Percentiles rank a stretch among this genome's conserved stretches.
Conservation (phyloP, 2,113 vertebrate species). For the Eleginops maclovinus region DNA sequence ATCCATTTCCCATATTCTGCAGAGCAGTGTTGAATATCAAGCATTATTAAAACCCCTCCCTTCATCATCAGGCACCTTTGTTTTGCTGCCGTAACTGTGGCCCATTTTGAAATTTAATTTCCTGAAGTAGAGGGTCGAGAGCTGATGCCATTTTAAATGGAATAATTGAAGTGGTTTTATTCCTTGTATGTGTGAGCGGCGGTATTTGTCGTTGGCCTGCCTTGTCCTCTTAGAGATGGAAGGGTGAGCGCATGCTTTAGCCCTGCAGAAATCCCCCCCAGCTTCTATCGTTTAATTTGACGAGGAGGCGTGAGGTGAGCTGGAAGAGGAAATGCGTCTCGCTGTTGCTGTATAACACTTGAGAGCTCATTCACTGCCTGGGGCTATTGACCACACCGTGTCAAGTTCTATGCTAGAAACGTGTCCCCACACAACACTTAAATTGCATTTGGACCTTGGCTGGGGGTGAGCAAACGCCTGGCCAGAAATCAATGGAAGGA, state of each 20-base stretch:
- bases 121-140: conserved; percentile 74
- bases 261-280: conserved; percentile 68
- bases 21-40: conserved; percentile 60
- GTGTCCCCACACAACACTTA: conserved; percentile 76
- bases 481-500: conserved; percentile 79
- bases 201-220: conserved; percentile 60
- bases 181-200: conserved; percentile 30
- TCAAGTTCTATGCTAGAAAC: conserved; percentile 72
- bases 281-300: conserved; percentile 77
- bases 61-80: conserved; percentile 66
- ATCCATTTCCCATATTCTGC: conserved; percentile 56
- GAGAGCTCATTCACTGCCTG: conserved; percentile 77
- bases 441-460: conserved; percentile 79
- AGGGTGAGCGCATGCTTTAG: conserved; percentile 56
- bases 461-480: conserved; percentile 72
- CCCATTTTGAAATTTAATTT: conserved; percentile 78
- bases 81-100: conserved; percentile 60
- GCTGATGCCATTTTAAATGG: conserved; percentile 74
- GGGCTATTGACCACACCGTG: conserved; percentile 80
- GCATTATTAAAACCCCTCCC: conserved; percentile 69
- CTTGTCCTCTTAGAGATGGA: conserved; percentile 69
- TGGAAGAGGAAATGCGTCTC: conserved; percentile 78
- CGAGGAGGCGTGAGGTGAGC: conserved; percentile 78
- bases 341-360: conserved; percentile 72
- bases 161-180: conserved; percentile 70